Evolutionary conservation across 2,888 invertebrate genomes (phyloP).

Genomic region (Rhaphigaster nebulosa): DNA sequence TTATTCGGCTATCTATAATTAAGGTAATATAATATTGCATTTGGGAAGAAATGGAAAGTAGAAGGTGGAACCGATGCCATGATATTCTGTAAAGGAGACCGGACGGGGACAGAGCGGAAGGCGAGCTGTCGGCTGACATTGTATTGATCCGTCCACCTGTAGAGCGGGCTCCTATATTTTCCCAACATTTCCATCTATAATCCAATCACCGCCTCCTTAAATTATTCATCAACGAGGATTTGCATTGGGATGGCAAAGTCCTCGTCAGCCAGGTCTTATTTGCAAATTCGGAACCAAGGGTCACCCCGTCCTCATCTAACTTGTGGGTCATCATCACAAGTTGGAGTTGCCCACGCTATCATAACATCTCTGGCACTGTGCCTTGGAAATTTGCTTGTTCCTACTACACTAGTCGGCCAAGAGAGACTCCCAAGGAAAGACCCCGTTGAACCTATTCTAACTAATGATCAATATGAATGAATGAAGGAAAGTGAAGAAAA

Average conservation of each 20-base stretch:
- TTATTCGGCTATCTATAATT: not conserved
- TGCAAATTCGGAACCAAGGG: slow-evolving; percentile 28
- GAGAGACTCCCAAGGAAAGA: not conserved
- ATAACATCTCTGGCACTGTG: not conserved
- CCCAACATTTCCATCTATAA: slow-evolving; percentile 47
- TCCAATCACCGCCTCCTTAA: slow-evolving; percentile 46
- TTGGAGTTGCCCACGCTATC: not conserved
- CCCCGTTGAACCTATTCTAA: too few species aligned
- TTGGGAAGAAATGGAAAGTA: not conserved
- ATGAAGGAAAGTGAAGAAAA: too few species aligned
- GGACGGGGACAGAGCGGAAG: not conserved
- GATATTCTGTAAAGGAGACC: not conserved
- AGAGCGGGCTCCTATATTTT: slow-evolving; percentile 26
- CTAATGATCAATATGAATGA: too few species aligned
- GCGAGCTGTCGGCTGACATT: not conserved
- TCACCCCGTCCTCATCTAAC: slow-evolving; percentile 35
- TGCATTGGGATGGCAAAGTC: slow-evolving; percentile 27
- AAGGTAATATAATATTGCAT: not conserved
- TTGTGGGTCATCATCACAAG: slow-evolving; percentile 28
- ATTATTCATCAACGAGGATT: slow-evolving; percentile 37
- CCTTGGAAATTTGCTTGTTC: not conserved
- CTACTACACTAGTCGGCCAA: not conserved
- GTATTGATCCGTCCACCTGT: slow-evolving; percentile 47
- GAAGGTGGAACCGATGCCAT: not conserved
- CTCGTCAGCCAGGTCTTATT: slow-evolving; percentile 46